Percentiles rank a stretch among this genome's conserved stretches.
These are phyloP conservation scores for Dunckerocampus dactyliophorus DNA, from an alignment of 2,113 vertebrate species.

Conservation along the genomic window DNA sequence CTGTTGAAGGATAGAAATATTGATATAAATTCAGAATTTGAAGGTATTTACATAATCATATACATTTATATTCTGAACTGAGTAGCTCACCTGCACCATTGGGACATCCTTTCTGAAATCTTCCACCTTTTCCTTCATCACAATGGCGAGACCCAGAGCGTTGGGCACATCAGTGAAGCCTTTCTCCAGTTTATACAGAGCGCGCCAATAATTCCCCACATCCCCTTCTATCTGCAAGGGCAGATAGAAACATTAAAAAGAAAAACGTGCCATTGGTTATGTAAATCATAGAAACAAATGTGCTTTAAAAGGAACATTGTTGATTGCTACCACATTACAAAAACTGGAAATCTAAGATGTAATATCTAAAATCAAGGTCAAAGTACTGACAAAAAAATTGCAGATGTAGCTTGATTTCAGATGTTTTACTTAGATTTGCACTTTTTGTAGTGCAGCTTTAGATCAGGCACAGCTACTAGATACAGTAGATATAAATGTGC, in stretches of 20 bases:
- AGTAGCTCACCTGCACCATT: constrained; percentile 74
- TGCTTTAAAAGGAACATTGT: too few species aligned
- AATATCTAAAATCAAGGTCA: background rate
- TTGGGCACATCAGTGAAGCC: constrained; percentile 71
- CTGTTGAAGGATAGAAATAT: constrained; percentile 37
- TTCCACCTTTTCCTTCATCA: constrained; percentile 75
- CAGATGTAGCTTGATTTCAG: background rate
- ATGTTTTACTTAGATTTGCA: background rate
- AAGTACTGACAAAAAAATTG: too few species aligned
- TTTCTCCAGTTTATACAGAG: constrained; percentile 82
- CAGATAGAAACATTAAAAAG: background rate
- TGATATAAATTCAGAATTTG: too few species aligned
- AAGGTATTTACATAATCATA: too few species aligned
- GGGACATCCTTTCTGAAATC: constrained; percentile 79
- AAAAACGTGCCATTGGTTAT: too few species aligned
- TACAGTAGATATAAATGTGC: background rate
- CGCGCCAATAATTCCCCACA: constrained; percentile 76
- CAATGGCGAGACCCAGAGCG: constrained; percentile 71
- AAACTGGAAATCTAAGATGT: background rate
- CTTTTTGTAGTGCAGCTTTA: too few species aligned
- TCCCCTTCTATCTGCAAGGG: constrained; percentile 70
- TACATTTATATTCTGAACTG: background rate
- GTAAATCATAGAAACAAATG: too few species aligned
- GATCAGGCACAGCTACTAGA: background rate
- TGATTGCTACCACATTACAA: too few species aligned